Evolutionary conservation across 2,888 invertebrate genomes (phyloP), one percentile per base, ranked within the genome.

Genomic region (Andricus quercusramuli): DNA sequence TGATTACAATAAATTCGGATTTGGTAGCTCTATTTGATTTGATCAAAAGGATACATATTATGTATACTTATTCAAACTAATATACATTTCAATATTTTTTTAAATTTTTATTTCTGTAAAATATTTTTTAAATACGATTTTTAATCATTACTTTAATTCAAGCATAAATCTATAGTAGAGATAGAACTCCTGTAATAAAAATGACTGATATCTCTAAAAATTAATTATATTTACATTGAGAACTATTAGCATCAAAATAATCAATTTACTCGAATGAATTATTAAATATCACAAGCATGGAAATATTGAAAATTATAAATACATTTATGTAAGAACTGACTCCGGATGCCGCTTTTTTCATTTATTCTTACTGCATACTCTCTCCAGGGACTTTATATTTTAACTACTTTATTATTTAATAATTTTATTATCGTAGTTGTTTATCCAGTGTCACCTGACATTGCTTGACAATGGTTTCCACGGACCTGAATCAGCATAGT

Each of bases 211-310:
- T 44, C 17, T 51, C 37, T 66, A n/a, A 51, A 70, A 70, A 70
- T 51, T 51, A 47, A 47, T 47, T 25, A 70, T 51, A 70, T 25
- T 29, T 29, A 25, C 29, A 51, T 70, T 70, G 32, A 70, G 29
- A 70, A 25, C 70, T 70, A 51, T 56, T 32, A 59, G 32, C 56
- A 56, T 56, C 29, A 56, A 56, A 56, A 74, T 74, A 59, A 56
- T 56, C n/a, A 32, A 74, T 74, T 74, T 56, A 56, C 13, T 41
- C 13, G 5, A 56, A 32, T 37, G 13, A 70, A 51, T 51, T 32
- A 32, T 59, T 37, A 56, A 74, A 56, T 74, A 74, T 74, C 74
- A 74, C 56, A 74, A 74, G 56, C 56, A 32, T 32, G 37, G 15
- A 74, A 74, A 74, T 51, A 29, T 74, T 74, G 17, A n/a, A 41